Evolutionary conservation across 1,140 invertebrate genomes (phyloP).

Genomic region (Frieseomelitta varia): DNA sequence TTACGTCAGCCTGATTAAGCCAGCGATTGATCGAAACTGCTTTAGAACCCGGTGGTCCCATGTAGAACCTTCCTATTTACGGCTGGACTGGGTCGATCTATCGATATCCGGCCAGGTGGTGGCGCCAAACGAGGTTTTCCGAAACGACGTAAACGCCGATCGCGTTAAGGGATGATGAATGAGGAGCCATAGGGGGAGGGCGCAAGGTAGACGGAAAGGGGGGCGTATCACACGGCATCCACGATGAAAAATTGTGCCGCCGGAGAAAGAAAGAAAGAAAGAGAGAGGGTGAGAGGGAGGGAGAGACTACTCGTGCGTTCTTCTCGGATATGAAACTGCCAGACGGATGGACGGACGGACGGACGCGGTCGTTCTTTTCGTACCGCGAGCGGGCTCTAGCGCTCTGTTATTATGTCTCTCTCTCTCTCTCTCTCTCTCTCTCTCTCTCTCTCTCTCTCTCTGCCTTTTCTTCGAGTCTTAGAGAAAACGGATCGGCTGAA

Average conservation of each 20-base stretch:
- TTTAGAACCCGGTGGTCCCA: constrained; percentile 17
- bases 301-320: constrained; percentile 28
- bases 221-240: constrained; percentile 33
- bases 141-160: constrained; percentile 63
- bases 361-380: constrained; percentile 74
- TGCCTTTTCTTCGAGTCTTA: constrained; percentile 61
- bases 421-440: constrained; percentile 57
- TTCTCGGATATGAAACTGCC: constrained; percentile 70
- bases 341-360: constrained; percentile 69
- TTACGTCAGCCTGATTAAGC: constrained; percentile 29
- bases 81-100: constrained; percentile 48
- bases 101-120: constrained; percentile 75
- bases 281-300: too few species aligned
- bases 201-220: constrained; percentile 36
- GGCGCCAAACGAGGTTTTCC: constrained; percentile 69
- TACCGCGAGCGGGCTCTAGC: constrained; percentile 65
- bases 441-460: constrained; percentile 59
- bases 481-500: constrained; percentile 59
- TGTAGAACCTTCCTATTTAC: neutral
- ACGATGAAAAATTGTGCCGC: constrained; percentile 75
- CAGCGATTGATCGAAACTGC: constrained; percentile 57
- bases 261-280: constrained; percentile 3
- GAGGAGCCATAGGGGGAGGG: constrained; percentile 31
- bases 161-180: constrained; percentile 67
- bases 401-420: constrained; percentile 80